These are phyloP conservation scores for Hydrolagus affinis DNA, from an alignment of 2,113 vertebrate genomes.

Conservation along the genomic window DNA sequence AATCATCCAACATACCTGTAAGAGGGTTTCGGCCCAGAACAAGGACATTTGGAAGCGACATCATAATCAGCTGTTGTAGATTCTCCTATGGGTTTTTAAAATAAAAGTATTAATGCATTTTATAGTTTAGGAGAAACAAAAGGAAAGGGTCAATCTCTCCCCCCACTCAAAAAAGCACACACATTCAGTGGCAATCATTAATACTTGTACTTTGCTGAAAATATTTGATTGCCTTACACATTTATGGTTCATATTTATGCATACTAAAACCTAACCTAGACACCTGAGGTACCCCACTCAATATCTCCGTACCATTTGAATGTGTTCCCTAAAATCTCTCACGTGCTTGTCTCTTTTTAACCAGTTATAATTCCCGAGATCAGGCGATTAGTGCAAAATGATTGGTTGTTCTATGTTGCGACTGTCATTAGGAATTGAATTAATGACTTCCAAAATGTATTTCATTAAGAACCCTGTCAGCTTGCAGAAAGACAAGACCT, in stretches of 20 bases:
- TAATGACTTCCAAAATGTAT: background rate
- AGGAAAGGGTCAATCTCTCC: constrained; percentile 15
- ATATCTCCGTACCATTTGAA: too few species aligned
- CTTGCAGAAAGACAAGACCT: background rate
- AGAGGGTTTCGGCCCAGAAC: constrained; percentile 85
- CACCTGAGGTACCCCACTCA: too few species aligned
- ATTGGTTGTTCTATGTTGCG: too few species aligned
- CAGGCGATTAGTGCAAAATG: too few species aligned
- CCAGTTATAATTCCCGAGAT: too few species aligned
- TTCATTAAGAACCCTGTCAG: background rate
- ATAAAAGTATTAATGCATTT: background rate
- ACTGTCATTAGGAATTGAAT: background rate
- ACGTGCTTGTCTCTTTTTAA: too few species aligned
- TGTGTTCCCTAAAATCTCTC: too few species aligned
- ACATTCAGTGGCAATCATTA: background rate
- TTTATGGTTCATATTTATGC: too few species aligned
- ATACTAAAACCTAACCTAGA: too few species aligned
- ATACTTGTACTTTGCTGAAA: constrained; percentile 14
- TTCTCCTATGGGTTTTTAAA: constrained; percentile 61
- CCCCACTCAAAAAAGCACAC: too few species aligned
- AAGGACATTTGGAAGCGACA: constrained; percentile 90
- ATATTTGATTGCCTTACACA: constrained; percentile 39
- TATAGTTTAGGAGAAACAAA: constrained; percentile 39
- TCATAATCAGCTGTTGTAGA: constrained; percentile 93
- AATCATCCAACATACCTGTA: constrained; percentile 60